These are phyloP conservation scores for Florisuga fusca DNA, from an alignment of 2,797 vertebrate genomes.

Conservation along the genomic window DNA sequence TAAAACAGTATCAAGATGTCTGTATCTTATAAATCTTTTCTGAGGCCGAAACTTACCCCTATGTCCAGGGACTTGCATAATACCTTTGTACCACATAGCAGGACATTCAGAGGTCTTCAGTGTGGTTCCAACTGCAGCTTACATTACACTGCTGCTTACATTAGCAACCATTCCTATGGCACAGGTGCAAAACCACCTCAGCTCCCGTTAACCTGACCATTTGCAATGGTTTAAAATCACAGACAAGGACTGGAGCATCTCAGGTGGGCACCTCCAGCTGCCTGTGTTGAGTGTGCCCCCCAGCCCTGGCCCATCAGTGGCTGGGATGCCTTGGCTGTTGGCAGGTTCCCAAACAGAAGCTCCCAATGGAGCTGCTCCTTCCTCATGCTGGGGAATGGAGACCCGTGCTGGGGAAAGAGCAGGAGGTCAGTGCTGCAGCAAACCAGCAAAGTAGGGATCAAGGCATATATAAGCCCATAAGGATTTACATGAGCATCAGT, in stretches of 20 bases:
- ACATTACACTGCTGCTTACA: not conserved
- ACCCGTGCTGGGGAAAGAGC: fast-evolving
- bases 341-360: not conserved
- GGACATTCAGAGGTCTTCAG: not conserved
- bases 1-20: not conserved
- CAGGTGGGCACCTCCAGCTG: not conserved
- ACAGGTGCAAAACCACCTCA: not conserved
- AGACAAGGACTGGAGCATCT: not conserved
- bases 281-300: fast-evolving
- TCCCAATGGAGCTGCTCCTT: not conserved
- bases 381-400: not conserved
- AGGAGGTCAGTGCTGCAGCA: not conserved
- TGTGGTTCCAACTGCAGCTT: not conserved
- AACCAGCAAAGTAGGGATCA: fast-evolving
- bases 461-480: not conserved
- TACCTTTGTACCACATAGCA: not conserved
- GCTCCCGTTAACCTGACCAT: not conserved
- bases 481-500: not conserved
- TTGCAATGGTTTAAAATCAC: not conserved
- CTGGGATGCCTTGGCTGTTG: not conserved
- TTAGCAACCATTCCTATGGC: fast-evolving
- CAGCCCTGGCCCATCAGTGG: not conserved
- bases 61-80: not conserved
- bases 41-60: not conserved
- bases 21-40: not conserved